phyloP scores from a whole-genome alignment of 2,888 invertebrate genomes.

The Pheosia gnoma region DNA sequence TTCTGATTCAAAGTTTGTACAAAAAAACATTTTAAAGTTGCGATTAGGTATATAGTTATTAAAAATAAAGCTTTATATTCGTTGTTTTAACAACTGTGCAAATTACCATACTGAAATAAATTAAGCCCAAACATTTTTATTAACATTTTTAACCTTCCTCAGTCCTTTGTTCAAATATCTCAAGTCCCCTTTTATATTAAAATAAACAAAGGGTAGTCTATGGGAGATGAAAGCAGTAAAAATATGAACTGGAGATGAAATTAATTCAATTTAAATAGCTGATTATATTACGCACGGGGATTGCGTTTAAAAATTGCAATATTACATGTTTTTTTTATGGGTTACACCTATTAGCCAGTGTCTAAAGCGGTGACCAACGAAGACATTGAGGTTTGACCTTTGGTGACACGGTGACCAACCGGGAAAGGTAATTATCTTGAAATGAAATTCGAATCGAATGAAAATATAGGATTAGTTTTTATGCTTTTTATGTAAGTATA shows the following conservation, averaged over 20 bases:
- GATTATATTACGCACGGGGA: background rate
- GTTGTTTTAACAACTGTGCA: background rate
- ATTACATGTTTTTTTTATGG: background rate
- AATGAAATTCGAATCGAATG: too few relatives aligned
- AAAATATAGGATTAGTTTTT: too few relatives aligned
- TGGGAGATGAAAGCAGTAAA: conserved; percentile 1
- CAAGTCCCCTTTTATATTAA: background rate
- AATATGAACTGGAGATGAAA: background rate
- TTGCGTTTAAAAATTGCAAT: background rate
- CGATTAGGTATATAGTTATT: too few relatives aligned
- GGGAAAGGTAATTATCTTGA: too few relatives aligned
- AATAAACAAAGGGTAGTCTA: conserved; percentile 2
- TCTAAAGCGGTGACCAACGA: too few relatives aligned
- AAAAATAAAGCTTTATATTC: too few relatives aligned
- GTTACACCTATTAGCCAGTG: too few relatives aligned
- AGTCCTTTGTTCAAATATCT: background rate
- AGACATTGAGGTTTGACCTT: too few relatives aligned
- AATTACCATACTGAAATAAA: background rate
- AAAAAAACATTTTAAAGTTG: too few relatives aligned
- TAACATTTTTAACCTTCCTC: background rate
- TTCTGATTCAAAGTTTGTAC: too few relatives aligned
- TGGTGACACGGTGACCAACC: too few relatives aligned
- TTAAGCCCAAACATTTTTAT: background rate
- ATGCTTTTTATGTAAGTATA: too few relatives aligned
- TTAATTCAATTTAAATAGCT: background rate